Evolutionary conservation across 2,888 invertebrate genomes (phyloP), one percentile per base, ranked within the genome.

Genomic region (Stomorhina lunata): DNA sequence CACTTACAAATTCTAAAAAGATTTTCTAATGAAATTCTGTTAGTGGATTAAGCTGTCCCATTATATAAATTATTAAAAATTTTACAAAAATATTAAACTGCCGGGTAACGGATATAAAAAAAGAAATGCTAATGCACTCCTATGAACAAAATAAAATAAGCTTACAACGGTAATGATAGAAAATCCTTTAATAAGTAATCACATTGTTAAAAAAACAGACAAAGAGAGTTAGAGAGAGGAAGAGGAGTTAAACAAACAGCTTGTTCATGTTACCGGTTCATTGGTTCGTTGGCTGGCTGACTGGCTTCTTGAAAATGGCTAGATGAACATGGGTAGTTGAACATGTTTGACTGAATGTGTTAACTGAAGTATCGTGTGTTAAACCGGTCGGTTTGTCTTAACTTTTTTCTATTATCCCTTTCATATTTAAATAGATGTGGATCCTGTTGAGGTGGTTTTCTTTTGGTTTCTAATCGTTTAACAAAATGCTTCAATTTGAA

Each of bases 181-280:
- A 87, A 86, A 86, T 85, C 83, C 86, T 85, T 86, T 85, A 86
- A 88, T 88, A 86, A 84, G 86, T 84, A 84, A 83, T 83, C 83
- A 83, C 75, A 75, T 83, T 77, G 50, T 27, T 69, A 65, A 59
- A 45, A 59, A 63, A 63, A n/a, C n/a, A n/a, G n/a, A n/a, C n/a
- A n/a, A n/a, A n/a, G n/a, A n/a, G n/a, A n/a, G n/a, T n/a, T n/a
- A n/a, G n/a, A n/a, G n/a, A n/a, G n/a, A 66, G 59, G 6, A 68
- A 9, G 15, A n/a, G n/a, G 25, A 48, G 12, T n/a, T n/a, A 29
- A 27, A 37, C 37, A 37, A 53, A 20, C 57, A 80, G 22, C 53
- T 48, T 37, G 48, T 48, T 59, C 57, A n/a, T 27, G 29, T 45
- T 66, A 43, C 20, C 17, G 68, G 76, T 72, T 57, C 63, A 72